Base-by-base conservation (phyloP, 2,797 vertebrate genomes). In the Rhinophrynus dorsalis region DNA sequence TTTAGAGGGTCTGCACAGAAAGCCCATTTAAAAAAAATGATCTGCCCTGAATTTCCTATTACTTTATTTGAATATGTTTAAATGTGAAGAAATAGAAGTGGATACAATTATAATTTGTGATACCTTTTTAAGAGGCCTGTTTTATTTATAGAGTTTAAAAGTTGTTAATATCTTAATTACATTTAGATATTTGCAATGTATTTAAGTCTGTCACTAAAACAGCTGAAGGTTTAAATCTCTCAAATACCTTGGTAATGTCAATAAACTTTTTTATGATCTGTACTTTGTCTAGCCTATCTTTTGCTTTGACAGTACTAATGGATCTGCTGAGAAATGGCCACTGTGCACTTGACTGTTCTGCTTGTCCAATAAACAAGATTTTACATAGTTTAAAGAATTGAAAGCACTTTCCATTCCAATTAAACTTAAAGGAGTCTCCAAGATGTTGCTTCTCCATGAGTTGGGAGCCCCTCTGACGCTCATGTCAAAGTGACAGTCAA, bases 221-320 rank as follows among this genome's bases (percentile, higher is more conserved):
- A 24, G 35, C 21, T 40, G 13, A 56, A 56, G 6, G 30, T 56
- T 26, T 58, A 23, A 60, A 60, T 60, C 23, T 58, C 13, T 33
- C 17, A 33, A 5, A 27, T 15, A 13, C 24, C 12, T 44, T 60
- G 57, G 44, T 44, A 44, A 27, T 51, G 11, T 51, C 47, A 51
- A 60, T 60, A 60, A 42, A 60, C 24, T 44, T 60, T 60, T 60
- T 44, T 60, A 58, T 26, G 21, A 24, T 58, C 56, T 58, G 35
- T 42, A 42, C 6, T 15, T 3, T 13, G 47, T 51, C 24, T 29
- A 23, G 10, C 17, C 24, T 50, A 3, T 1, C 27, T 50, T 50
- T 3, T 44, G n/a, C n/a, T n/a, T n/a, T n/a, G n/a, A n/a, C n/a
- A n/a, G 6, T n/a, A n/a, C n/a, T n/a, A n/a, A n/a, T n/a, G n/a